Conservation (phyloP, 30 jellyfish, hydroid and myxozoan species). For the Turritopsis rubra region DNA sequence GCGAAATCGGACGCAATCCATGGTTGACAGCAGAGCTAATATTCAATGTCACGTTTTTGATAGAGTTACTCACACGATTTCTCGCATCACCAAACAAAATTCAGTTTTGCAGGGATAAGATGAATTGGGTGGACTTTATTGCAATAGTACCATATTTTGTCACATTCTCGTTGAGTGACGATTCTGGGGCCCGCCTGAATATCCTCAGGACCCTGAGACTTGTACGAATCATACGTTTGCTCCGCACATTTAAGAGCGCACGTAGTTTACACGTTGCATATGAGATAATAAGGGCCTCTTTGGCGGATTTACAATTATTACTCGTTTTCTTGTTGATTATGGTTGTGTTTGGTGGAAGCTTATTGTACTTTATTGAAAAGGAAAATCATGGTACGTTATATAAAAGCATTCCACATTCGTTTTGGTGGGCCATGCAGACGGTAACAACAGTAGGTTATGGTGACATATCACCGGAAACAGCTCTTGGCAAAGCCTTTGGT, state of each 20-base stretch:
- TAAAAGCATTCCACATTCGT: conserved; percentile 80
- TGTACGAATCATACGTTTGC: conserved; percentile 54
- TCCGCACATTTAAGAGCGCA: conserved; percentile 62
- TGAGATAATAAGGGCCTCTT: conserved; percentile 49
- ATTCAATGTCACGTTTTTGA: conserved; percentile 48
- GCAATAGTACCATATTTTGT: conserved; percentile 77
- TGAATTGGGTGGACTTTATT: conserved; percentile 53
- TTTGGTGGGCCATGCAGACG: conserved; percentile 99
- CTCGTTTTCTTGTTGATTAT: conserved; percentile 55
- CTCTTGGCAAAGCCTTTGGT: conserved; percentile 71
- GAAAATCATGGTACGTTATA: conserved; percentile 30
- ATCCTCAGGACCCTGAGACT: conserved; percentile 58
- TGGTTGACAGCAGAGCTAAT: conserved; percentile 19
- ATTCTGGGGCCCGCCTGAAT: conserved; percentile 18
- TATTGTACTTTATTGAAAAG: conserved; percentile 56
- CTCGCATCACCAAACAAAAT: conserved; percentile 53
- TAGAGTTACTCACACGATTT: conserved; percentile 53
- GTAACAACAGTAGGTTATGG: conserved; percentile 92
- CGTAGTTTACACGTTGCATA: conserved; percentile 63
- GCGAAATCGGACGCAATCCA: neutral
- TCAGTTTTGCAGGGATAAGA: conserved; percentile 35
- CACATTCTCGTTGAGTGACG: conserved; percentile 10
- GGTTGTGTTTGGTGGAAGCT: conserved; percentile 82
- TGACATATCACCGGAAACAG: conserved; percentile 73
- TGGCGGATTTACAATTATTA: conserved; percentile 69